Evolutionary conservation across 2,797 vertebrate genomes (phyloP), one percentile per base, ranked within the genome.

Genomic region (Thripadectes ignobilis): DNA sequence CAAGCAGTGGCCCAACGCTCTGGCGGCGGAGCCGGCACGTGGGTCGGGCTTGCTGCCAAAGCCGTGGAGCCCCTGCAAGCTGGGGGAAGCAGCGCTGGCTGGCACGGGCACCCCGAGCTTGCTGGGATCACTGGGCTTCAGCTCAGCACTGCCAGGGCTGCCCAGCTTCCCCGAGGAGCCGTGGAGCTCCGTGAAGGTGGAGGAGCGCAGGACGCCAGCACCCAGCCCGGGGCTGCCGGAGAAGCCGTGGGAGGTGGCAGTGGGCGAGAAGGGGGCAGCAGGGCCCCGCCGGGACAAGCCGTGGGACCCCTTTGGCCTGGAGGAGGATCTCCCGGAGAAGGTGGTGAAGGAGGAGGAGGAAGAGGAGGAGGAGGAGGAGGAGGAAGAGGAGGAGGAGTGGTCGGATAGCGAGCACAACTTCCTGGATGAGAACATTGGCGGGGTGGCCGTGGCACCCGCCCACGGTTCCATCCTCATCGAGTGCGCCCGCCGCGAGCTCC

Each of bases 351-450:
- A 95, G 10, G 94, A 98, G 76, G 97, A 97, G 17, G 97, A 97
- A 5, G 97, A 97, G 18, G 96, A 88, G 3, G 93, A 8, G 51
- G 97, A 12, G 4, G 90, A 79, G 43, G 98, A 93, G 26, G 98
- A 82, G 72, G 98, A 98, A 0, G 98, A 99, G 1, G 99, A 99
- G 4, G 99, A 99, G 94, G 98, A 98, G 85, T 99, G 98, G 98
- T 99, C 99, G 0, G 99, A 99, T 97, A 99, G 99, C 0, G 99
- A 99, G 93, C 99, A 99, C 98, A 99, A 99, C 98, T 99, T 99
- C 97, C 97, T 99, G 90, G 99, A 99, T 30, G 98, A 99, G 84
- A 99, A 99, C 97, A 99, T 99, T 1, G 99, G 99, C 0, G 99
- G 99, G 1, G 99, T 99, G 89, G 99, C 99, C 0, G 99, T 99